Conservation (phyloP, 2,888 invertebrate genomes). For the Perdita meconis region DNA sequence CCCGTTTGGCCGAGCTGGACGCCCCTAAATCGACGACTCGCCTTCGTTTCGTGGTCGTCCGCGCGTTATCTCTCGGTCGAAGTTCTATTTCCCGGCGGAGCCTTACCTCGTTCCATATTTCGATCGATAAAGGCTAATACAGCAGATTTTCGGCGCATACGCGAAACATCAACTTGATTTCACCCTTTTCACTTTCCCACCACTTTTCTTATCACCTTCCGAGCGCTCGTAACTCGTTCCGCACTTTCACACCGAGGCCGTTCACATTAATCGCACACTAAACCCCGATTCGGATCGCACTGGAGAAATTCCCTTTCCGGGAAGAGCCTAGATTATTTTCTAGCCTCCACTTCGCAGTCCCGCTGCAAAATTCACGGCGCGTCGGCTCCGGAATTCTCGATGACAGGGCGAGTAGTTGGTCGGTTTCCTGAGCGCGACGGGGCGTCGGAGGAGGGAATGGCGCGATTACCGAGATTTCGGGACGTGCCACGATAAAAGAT, state of each 20-base stretch:
- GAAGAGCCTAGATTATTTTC: not conserved
- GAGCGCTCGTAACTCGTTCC: not conserved
- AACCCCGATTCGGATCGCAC: not conserved
- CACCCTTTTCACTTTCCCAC: not conserved
- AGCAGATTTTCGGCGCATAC: conserved; percentile 62
- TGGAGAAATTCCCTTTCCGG: not conserved
- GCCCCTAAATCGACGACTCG: not conserved
- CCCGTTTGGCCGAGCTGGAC: not conserved
- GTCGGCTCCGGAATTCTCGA: not conserved
- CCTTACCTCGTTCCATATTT: conserved; percentile 73
- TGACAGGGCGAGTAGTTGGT: not conserved
- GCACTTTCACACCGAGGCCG: not conserved
- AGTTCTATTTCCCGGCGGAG: conserved; percentile 70
- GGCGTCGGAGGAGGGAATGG: conserved; percentile 6
- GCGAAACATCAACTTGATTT: not conserved
- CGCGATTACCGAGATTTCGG: conserved; percentile 54
- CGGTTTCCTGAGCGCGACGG: conserved; percentile 19
- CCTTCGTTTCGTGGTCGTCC: not conserved
- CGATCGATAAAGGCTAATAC: conserved; percentile 73
- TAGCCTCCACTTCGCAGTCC: not conserved
- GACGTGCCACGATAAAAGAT: conserved; percentile 65
- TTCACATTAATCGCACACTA: not conserved
- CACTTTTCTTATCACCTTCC: not conserved
- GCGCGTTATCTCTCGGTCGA: conserved; percentile 9
- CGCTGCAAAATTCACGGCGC: not conserved